phyloP scores from a whole-genome alignment of 2,113 vertebrate species.

The Pollimyrus isidori region DNA sequence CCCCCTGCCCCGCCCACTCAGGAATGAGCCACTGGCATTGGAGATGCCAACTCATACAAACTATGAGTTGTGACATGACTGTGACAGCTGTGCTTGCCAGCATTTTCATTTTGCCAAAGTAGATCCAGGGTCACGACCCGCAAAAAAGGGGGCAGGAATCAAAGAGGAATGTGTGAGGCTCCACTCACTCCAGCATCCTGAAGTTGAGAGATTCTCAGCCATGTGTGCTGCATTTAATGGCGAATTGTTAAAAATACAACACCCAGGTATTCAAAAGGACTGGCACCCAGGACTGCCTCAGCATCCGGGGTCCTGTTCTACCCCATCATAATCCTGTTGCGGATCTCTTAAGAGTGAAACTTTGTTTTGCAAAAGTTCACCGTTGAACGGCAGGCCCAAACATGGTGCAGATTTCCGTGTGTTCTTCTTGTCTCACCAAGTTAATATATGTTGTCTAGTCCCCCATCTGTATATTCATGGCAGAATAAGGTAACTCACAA shows the following conservation, averaged over 20 bases:
- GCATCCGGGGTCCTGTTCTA: background rate
- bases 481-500: conserved; percentile 7
- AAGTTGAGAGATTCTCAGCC: conserved; percentile 31
- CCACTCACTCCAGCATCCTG: conserved; percentile 2
- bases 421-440: background rate
- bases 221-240: conserved; percentile 25
- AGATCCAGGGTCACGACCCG: conserved; percentile 53
- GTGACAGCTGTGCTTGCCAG: conserved; percentile 43
- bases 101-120: conserved; percentile 49
- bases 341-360: conserved; percentile 9
- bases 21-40: conserved; percentile 31
- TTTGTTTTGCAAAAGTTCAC: background rate
- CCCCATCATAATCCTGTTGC: background rate
- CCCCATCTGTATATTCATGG: conserved; percentile 12
- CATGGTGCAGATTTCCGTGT: background rate
- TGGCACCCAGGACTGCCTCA: background rate
- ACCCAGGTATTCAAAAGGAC: background rate
- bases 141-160: background rate
- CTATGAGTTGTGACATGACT: conserved; percentile 56
- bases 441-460: conserved; percentile 11
- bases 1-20: conserved; percentile 12
- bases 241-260: background rate
- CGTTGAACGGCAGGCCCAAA: background rate
- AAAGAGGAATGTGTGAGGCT: background rate
- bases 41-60: conserved; percentile 57